phyloP scores from a whole-genome alignment of 2,888 invertebrate genomes.

The Harmothoe impar region DNA sequence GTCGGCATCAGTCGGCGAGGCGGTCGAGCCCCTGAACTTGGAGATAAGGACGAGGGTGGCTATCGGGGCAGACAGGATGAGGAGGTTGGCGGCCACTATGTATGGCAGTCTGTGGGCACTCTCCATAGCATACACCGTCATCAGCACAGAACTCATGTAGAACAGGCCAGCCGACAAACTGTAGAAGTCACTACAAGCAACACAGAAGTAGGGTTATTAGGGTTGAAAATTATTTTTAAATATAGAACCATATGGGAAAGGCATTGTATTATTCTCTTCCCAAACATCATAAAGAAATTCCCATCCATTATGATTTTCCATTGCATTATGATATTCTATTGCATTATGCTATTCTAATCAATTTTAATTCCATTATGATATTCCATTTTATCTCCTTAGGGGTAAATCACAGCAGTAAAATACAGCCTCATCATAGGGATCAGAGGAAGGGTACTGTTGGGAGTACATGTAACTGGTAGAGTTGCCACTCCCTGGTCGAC shows the following conservation, averaged over 20 bases:
- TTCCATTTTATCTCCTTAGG: too few relatives aligned
- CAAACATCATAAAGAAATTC: too few relatives aligned
- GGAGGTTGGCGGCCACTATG: slow-evolving; percentile 67
- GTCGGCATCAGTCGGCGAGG: not conserved
- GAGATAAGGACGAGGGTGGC: slow-evolving; percentile 22
- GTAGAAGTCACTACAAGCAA: slow-evolving; percentile 63
- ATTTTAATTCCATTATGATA: too few relatives aligned
- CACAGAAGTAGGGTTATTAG: not conserved
- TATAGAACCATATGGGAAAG: not conserved
- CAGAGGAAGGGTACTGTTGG: too few relatives aligned
- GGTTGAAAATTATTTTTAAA: not conserved
- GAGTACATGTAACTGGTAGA: too few relatives aligned
- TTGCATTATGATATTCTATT: too few relatives aligned
- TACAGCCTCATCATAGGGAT: too few relatives aligned
- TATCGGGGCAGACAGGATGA: slow-evolving; percentile 57
- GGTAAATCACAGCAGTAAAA: too few relatives aligned
- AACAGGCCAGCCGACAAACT: slow-evolving; percentile 64
- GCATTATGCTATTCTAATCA: too few relatives aligned
- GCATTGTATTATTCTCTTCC: too few relatives aligned
- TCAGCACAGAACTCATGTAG: slow-evolving; percentile 67
- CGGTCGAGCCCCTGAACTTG: not conserved
- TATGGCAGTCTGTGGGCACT: slow-evolving; percentile 67
- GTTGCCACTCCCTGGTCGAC: too few relatives aligned
- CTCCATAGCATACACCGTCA: slow-evolving; percentile 66
- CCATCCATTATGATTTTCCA: too few relatives aligned